Evolutionary conservation across 2,113 vertebrate genomes (phyloP).

Genomic region (zebrafish (Danio rerio)): DNA sequence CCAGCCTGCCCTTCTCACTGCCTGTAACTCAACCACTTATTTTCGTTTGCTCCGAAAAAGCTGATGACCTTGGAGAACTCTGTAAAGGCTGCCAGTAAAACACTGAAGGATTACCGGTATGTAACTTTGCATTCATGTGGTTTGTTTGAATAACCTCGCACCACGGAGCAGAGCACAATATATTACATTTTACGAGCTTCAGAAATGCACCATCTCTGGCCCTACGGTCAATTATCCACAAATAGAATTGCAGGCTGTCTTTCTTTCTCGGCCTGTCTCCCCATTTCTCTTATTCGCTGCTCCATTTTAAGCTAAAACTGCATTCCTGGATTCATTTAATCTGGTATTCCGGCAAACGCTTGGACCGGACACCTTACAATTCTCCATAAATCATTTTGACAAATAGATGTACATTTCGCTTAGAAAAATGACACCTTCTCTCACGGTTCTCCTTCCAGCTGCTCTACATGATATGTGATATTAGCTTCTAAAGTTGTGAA

Average conservation of each 20-base stretch:
- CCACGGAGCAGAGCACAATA: slow-evolving; percentile 71
- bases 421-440: slow-evolving; percentile 44
- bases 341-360: neutral
- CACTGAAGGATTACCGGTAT: slow-evolving; percentile 79
- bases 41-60: slow-evolving; percentile 62
- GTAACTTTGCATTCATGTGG: slow-evolving; percentile 81
- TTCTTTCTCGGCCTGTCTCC: neutral
- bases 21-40: slow-evolving; percentile 72
- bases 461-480: slow-evolving; percentile 49
- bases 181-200: slow-evolving; percentile 80
- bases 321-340: slow-evolving; percentile 23
- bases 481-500: slow-evolving; percentile 48
- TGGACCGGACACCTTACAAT: slow-evolving; percentile 45
- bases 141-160: slow-evolving; percentile 82
- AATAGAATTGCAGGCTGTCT: slow-evolving; percentile 58
- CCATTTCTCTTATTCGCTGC: slow-evolving; percentile 25
- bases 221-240: slow-evolving; percentile 65
- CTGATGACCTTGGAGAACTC: slow-evolving; percentile 76
- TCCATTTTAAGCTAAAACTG: slow-evolving; percentile 28
- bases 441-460: slow-evolving; percentile 34
- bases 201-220: slow-evolving; percentile 59
- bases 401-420: slow-evolving; percentile 46
- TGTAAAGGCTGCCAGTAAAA: slow-evolving; percentile 80
- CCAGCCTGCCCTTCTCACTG: slow-evolving; percentile 61
- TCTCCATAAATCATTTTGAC: slow-evolving; percentile 47